phyloP scores from a whole-genome alignment of 2,113 vertebrate genomes.

The Excalfactoria chinensis region DNA sequence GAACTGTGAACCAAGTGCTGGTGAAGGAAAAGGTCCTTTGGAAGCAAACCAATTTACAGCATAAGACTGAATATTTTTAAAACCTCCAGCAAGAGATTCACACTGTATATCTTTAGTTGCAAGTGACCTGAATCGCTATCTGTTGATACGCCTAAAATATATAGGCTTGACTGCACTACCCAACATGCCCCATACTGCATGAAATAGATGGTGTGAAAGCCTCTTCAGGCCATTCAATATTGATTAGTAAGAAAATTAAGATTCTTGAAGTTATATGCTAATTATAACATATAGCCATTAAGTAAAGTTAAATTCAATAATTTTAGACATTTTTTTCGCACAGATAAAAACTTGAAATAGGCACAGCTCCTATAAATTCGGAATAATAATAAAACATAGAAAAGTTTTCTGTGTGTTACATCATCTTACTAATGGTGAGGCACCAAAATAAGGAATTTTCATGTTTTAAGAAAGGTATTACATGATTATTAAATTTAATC shows the following conservation, averaged over 20 bases:
- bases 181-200: not conserved
- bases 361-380: not conserved
- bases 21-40: not conserved
- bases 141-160: not conserved
- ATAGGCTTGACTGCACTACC: not conserved
- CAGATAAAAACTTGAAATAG: not conserved
- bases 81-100: not conserved
- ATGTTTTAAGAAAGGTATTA: not conserved
- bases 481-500: not conserved
- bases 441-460: not conserved
- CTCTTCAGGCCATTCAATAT: not conserved
- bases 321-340: not conserved
- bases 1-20: not conserved
- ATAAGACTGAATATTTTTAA: not conserved
- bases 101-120: slow-evolving; percentile 15
- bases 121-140: slow-evolving; percentile 19
- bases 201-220: not conserved
- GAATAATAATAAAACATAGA: not conserved
- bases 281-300: not conserved
- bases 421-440: not conserved
- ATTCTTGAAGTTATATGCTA: not conserved
- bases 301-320: not conserved
- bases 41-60: slow-evolving; percentile 18
- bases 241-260: not conserved
- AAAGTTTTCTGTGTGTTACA: not conserved